Percentiles rank a stretch among this genome's conserved stretches.
phyloP scores from a whole-genome alignment of 2,797 vertebrate genomes.

The Bovichtus diacanthus region DNA sequence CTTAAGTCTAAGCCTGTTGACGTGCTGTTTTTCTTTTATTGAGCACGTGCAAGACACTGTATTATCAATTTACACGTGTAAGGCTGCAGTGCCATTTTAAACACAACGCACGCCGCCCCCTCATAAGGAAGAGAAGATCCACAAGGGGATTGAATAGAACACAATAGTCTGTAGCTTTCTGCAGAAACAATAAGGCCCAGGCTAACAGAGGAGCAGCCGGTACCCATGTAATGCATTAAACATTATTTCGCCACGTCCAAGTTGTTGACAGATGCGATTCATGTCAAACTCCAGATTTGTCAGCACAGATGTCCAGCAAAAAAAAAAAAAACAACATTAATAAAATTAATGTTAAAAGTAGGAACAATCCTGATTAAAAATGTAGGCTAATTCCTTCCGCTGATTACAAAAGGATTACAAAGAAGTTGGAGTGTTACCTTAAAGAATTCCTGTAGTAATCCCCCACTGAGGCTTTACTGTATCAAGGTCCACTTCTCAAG shows the following conservation, averaged over 20 bases:
- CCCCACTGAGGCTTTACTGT: constrained; percentile 77
- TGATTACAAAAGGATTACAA: constrained; percentile 42
- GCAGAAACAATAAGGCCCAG: constrained; percentile 75
- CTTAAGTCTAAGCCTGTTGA: constrained; percentile 79
- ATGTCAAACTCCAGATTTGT: constrained; percentile 58
- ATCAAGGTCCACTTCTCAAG: constrained; percentile 80
- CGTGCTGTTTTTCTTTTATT: constrained; percentile 8
- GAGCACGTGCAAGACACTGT: constrained; percentile 20
- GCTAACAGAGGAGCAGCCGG: constrained; percentile 52
- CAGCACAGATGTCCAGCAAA: constrained; percentile 53
- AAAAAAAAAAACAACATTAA: constrained; percentile 4
- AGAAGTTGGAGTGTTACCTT: constrained; percentile 83
- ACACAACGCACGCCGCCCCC: constrained; percentile 66
- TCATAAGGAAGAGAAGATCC: constrained; percentile 58
- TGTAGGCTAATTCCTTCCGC: background rate
- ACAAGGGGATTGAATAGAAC: constrained; percentile 65
- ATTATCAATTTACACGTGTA: constrained; percentile 68
- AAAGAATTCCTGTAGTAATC: constrained; percentile 61
- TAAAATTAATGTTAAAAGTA: constrained; percentile 15
- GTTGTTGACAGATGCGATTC: constrained; percentile 69
- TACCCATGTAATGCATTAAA: constrained; percentile 69
- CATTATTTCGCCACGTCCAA: constrained; percentile 68
- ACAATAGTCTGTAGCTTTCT: constrained; percentile 71
- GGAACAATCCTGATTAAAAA: constrained; percentile 28
- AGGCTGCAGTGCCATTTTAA: constrained; percentile 66